Conservation (phyloP, 92 coral and sea anemone species). For the Porites cylindrica region DNA sequence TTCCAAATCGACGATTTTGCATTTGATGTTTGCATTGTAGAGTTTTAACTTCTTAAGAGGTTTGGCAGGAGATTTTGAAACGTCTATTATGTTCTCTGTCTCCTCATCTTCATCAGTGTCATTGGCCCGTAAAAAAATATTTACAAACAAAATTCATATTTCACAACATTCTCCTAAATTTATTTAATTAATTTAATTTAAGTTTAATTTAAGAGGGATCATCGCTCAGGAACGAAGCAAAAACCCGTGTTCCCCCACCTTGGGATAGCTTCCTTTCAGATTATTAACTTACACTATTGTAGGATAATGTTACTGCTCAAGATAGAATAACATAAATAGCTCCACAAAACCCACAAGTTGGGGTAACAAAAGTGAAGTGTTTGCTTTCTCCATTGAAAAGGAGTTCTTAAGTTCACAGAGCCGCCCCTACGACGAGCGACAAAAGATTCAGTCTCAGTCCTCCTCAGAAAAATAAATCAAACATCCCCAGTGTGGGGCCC, state of each 20-base stretch:
- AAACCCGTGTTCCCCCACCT: background rate
- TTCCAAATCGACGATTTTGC: conserved; percentile 28
- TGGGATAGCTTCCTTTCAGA: background rate
- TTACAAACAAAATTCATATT: conserved; percentile 1
- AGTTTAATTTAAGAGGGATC: background rate
- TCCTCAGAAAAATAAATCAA: too few species aligned
- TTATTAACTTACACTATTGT: background rate
- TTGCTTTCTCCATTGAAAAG: too few species aligned
- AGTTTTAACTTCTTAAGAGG: conserved; percentile 14
- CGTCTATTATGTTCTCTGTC: background rate
- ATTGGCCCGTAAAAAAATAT: background rate
- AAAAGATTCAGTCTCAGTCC: too few species aligned
- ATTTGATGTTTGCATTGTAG: conserved; percentile 26
- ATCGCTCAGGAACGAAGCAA: background rate
- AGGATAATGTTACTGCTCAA: background rate
- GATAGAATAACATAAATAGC: too few species aligned
- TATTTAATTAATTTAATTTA: background rate
- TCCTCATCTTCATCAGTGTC: background rate
- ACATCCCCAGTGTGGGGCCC: too few species aligned
- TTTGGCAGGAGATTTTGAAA: conserved; percentile 6
- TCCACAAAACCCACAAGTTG: too few species aligned
- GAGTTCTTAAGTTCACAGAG: too few species aligned
- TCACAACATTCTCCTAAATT: background rate
- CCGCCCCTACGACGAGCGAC: too few species aligned
- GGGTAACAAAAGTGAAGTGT: too few species aligned